Percentiles rank a stretch among this genome's conserved stretches.
These are phyloP conservation scores for Melanerpes aurifrons DNA, from an alignment of 2,113 vertebrate species.

Conservation along the genomic window DNA sequence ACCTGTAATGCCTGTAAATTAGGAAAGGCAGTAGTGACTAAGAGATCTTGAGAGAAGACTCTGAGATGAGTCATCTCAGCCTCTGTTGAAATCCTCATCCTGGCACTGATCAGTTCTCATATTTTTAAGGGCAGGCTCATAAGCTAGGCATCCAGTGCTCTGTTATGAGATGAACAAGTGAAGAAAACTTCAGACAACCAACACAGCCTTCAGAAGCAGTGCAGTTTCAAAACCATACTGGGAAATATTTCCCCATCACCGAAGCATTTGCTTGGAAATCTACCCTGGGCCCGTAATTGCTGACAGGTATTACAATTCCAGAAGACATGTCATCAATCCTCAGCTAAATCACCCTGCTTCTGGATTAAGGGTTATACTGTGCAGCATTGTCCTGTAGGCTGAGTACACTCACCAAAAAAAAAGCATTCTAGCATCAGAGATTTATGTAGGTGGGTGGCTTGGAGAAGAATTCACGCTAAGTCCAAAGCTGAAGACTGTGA, in stretches of 20 bases:
- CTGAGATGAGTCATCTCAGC: neutral
- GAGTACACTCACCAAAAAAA: neutral
- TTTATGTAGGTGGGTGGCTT: neutral
- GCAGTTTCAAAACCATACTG: neutral
- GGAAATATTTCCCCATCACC: neutral
- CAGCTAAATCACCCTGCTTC: neutral
- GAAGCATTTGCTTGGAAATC: neutral
- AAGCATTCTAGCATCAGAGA: neutral
- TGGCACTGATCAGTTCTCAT: fast-evolving
- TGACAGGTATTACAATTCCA: neutral
- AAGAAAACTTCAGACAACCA: neutral
- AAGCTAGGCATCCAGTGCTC: neutral
- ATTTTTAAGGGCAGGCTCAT: neutral
- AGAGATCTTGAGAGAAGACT: neutral
- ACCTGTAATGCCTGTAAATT: neutral
- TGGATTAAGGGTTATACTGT: neutral
- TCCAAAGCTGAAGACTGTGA: neutral
- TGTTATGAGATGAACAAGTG: neutral
- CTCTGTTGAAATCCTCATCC: neutral
- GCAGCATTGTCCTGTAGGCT: neutral
- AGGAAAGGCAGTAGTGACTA: neutral
- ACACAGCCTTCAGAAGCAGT: neutral
- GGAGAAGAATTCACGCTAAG: neutral
- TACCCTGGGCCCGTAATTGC: neutral
- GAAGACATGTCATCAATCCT: neutral